These are phyloP conservation scores for Hymenopus coronatus DNA, from an alignment of 2,888 invertebrate species.

Conservation along the genomic window DNA sequence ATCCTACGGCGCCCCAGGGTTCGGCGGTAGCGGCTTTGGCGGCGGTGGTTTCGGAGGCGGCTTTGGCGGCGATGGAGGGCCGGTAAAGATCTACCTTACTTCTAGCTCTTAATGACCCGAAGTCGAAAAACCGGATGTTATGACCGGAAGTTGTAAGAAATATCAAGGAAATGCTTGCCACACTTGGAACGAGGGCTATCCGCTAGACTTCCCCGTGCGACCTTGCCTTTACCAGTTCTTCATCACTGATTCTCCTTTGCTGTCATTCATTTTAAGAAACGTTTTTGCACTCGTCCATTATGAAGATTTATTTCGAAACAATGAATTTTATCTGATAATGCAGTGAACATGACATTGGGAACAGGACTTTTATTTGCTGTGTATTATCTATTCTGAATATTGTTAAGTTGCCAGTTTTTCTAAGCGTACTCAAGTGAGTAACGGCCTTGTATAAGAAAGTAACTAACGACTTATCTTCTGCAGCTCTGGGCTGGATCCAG, in stretches of 20 bases:
- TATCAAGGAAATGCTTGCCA: not conserved
- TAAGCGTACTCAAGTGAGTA: too few relatives aligned
- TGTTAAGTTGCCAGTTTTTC: too few relatives aligned
- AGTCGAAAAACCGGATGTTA: not conserved
- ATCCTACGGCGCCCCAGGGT: constrained; percentile 30
- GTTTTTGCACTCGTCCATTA: not conserved
- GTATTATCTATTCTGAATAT: not conserved
- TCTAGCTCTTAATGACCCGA: not conserved
- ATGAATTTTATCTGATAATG: not conserved
- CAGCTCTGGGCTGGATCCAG: too few relatives aligned
- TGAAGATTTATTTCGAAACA: not conserved
- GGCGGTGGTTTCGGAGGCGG: constrained; percentile 24
- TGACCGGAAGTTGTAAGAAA: not conserved
- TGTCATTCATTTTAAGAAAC: not conserved
- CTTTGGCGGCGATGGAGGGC: constrained; percentile 10
- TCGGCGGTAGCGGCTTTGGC: constrained; percentile 23
- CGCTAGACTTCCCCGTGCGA: not conserved
- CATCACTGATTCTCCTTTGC: not conserved
- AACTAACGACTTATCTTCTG: too few relatives aligned
- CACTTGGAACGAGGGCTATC: not conserved
- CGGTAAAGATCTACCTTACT: not conserved
- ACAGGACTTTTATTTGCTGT: not conserved
- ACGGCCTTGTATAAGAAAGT: too few relatives aligned
- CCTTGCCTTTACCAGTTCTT: not conserved
- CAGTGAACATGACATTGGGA: not conserved